These are phyloP conservation scores for Meandrusa payeni DNA, from an alignment of 2,888 invertebrate genomes.

Conservation along the genomic window DNA sequence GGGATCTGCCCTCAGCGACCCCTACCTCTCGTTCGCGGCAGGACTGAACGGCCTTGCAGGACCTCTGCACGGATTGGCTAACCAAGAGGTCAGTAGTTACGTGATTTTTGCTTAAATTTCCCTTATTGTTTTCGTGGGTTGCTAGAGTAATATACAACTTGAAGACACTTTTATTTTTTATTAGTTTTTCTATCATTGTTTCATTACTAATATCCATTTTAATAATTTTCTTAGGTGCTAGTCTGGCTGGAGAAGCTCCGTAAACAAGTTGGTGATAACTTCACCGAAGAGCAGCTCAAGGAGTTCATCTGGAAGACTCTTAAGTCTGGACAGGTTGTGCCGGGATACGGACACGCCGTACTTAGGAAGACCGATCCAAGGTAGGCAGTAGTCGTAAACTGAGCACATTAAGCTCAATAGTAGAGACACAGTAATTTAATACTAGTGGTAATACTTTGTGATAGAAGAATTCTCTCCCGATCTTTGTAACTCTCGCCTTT, in stretches of 20 bases:
- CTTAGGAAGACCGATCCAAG: slow-evolving; percentile 96
- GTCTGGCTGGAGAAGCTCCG: slow-evolving; percentile 96
- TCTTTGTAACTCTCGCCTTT: too few relatives aligned
- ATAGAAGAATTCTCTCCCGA: too few relatives aligned
- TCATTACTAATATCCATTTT: too few relatives aligned
- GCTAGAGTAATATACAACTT: too few relatives aligned
- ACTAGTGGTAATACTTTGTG: too few relatives aligned
- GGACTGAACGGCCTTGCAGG: slow-evolving; percentile 97
- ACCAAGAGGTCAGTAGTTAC: slow-evolving; percentile 85
- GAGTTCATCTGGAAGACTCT: slow-evolving; percentile 99
- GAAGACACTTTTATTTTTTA: too few relatives aligned
- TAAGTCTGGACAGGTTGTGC: slow-evolving; percentile 97
- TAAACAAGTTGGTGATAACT: slow-evolving; percentile 90
- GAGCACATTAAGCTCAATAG: too few relatives aligned
- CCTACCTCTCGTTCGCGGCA: slow-evolving; percentile 95
- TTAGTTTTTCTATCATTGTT: too few relatives aligned
- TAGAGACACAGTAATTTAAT: too few relatives aligned
- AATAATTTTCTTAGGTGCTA: too few relatives aligned
- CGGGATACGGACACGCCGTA: slow-evolving; percentile 98
- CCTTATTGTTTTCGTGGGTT: too few relatives aligned
- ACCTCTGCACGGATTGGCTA: slow-evolving; percentile 97
- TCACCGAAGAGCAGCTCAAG: slow-evolving; percentile 94
- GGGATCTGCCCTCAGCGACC: slow-evolving; percentile 96
- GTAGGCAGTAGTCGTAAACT: slow-evolving; percentile 35
- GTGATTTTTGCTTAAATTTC: too few relatives aligned